phyloP scores from a whole-genome alignment of 2,888 invertebrate species.

The Caenorhabditis afra region DNA sequence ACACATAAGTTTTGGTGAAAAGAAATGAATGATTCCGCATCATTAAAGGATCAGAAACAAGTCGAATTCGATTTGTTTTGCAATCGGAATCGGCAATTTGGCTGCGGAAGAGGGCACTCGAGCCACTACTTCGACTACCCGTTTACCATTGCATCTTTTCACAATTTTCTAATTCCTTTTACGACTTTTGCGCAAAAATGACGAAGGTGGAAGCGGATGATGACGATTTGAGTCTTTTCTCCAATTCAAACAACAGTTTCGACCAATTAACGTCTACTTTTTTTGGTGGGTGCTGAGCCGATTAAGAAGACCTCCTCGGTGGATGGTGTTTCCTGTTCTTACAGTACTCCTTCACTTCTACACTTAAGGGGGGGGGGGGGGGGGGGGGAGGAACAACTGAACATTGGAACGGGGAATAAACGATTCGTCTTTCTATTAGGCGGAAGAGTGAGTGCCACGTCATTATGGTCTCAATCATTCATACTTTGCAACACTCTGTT shows the following conservation, averaged over 20 bases:
- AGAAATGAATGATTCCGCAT: conserved; percentile 37
- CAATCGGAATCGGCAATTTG: conserved; percentile 18
- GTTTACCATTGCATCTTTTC: conserved; percentile 42
- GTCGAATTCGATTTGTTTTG: conserved; percentile 63
- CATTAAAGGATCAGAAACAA: conserved; percentile 64
- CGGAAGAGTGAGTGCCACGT: no score
- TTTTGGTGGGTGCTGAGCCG: conserved; percentile 51
- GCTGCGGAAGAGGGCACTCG: conserved; percentile 1
- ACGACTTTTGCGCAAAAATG: conserved; percentile 39
- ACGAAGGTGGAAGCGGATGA: conserved; percentile 9
- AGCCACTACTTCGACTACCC: conserved; percentile 33
- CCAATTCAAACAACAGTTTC: conserved; percentile 45
- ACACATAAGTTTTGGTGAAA: conserved; percentile 59
- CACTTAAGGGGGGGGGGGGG: not conserved
- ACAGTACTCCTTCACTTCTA: conserved; percentile 25
- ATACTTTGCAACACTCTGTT: no score
- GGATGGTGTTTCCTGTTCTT: conserved; percentile 29
- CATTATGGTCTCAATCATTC: no score
- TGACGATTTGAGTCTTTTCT: conserved; percentile 29
- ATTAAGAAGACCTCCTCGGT: conserved; percentile 48
- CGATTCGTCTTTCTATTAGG: not conserved
- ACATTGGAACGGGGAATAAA: not conserved
- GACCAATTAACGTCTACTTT: conserved; percentile 57
- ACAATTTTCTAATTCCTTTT: conserved; percentile 60
- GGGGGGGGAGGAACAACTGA: not conserved